Conservation (phyloP, 1,140 invertebrate species). For the Zaprionus africanus region DNA sequence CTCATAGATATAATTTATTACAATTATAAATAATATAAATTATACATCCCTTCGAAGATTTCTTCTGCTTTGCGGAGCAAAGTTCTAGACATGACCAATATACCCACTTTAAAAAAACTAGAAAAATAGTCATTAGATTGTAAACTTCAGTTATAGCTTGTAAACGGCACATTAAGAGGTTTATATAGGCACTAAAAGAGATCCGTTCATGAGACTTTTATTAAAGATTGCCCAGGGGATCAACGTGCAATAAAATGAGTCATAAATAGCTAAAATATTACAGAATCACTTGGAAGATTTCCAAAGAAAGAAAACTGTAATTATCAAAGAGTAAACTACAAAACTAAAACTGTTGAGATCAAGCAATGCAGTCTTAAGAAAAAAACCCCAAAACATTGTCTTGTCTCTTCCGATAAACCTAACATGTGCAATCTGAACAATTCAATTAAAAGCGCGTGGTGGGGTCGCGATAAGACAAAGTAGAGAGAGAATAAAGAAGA, state of each 20-base stretch:
- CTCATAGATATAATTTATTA: too few relatives aligned
- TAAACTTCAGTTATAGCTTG: neutral
- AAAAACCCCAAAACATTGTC: slow-evolving; percentile 4
- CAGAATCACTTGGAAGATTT: neutral
- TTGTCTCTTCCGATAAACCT: slow-evolving; percentile 30
- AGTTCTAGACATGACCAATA: neutral
- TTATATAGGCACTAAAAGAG: neutral
- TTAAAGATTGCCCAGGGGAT: neutral
- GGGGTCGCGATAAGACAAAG: slow-evolving; percentile 2
- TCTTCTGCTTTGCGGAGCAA: neutral
- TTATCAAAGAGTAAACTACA: neutral
- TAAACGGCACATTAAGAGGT: neutral
- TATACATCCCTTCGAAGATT: too few relatives aligned
- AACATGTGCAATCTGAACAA: slow-evolving; percentile 40
- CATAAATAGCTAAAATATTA: neutral
- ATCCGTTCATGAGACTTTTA: neutral
- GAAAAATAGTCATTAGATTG: neutral
- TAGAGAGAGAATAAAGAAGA: neutral
- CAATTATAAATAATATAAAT: too few relatives aligned
- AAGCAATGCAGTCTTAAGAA: neutral
- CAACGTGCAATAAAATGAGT: neutral
- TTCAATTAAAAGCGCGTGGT: slow-evolving; percentile 54
- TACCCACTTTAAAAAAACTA: neutral
- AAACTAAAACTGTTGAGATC: neutral
- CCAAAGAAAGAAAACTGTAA: neutral